Conservation (phyloP, 2,113 vertebrate species). For the Ivindomyrus marchei region DNA sequence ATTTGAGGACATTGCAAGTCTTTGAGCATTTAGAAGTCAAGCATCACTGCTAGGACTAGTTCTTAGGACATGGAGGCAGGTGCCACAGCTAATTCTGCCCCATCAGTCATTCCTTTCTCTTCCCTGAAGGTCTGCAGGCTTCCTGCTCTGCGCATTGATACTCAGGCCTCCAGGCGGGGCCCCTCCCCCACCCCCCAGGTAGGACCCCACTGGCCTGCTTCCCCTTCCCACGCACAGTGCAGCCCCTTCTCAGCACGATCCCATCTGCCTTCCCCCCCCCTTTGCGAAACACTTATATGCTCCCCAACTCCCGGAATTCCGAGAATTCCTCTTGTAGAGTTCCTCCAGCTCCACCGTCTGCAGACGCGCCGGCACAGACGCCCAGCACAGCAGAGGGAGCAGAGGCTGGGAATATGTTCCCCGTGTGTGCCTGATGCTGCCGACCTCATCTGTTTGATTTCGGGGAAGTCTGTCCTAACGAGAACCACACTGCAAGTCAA, state of each 20-base stretch:
- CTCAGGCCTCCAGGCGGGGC: not conserved
- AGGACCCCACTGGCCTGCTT: not conserved
- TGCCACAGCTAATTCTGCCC: not conserved
- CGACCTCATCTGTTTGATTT: not conserved
- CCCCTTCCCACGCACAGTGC: not conserved
- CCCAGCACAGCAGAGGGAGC: not conserved
- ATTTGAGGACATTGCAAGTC: not conserved
- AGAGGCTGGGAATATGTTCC: not conserved
- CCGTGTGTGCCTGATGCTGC: not conserved
- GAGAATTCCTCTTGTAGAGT: not conserved
- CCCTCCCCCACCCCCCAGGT: not conserved
- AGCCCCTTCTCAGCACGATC: not conserved
- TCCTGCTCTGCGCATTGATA: not conserved
- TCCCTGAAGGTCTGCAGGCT: not conserved
- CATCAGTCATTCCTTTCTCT: not conserved
- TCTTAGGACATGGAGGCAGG: not conserved
- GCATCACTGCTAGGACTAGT: not conserved
- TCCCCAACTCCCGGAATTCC: slow-evolving; percentile 25
- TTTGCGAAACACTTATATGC: not conserved
- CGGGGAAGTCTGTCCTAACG: slow-evolving; percentile 5
- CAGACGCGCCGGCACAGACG: not conserved
- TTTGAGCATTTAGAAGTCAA: not conserved
- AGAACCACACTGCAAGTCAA: not conserved
- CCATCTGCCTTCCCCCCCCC: not conserved
- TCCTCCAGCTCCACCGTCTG: not conserved